Evolutionary conservation across 2,113 vertebrate species (phyloP).

Genomic region (Pionites leucogaster): DNA sequence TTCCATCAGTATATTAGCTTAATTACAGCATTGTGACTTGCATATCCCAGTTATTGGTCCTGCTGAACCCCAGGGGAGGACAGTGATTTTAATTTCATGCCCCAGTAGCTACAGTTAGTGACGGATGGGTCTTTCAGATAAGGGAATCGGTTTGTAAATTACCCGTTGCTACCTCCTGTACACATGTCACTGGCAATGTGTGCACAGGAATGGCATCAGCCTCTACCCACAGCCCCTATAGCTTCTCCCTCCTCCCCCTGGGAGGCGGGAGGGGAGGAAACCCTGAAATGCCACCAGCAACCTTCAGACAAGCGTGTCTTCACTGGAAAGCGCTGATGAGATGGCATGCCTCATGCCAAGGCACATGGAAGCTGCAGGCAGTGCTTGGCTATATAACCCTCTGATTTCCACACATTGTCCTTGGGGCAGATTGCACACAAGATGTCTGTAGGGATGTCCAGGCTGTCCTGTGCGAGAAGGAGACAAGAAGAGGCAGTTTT

Average conservation of each 20-base stretch:
- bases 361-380: slow-evolving; percentile 29
- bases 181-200: slow-evolving; percentile 1
- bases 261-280: not conserved
- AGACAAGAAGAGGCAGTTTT: slow-evolving; percentile 67
- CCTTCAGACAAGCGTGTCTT: slow-evolving; percentile 54
- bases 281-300: slow-evolving; percentile 23
- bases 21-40: slow-evolving; percentile 59
- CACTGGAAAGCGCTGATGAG: slow-evolving; percentile 62
- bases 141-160: slow-evolving; percentile 62
- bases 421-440: not conserved
- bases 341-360: not conserved
- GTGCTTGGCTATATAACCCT: not conserved
- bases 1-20: slow-evolving; percentile 77
- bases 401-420: not conserved
- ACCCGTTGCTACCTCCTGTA: slow-evolving; percentile 27
- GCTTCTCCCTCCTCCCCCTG: not conserved
- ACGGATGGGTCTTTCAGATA: slow-evolving; percentile 81
- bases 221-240: not conserved
- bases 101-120: slow-evolving; percentile 78
- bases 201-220: slow-evolving; percentile 38
- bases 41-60: slow-evolving; percentile 70
- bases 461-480: slow-evolving; percentile 62
- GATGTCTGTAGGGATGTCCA: slow-evolving; percentile 57
- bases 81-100: slow-evolving; percentile 90
- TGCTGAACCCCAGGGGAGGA: slow-evolving; percentile 70